phyloP scores from a whole-genome alignment of 2,113 vertebrate species.

The Myiozetetes cayanensis region DNA sequence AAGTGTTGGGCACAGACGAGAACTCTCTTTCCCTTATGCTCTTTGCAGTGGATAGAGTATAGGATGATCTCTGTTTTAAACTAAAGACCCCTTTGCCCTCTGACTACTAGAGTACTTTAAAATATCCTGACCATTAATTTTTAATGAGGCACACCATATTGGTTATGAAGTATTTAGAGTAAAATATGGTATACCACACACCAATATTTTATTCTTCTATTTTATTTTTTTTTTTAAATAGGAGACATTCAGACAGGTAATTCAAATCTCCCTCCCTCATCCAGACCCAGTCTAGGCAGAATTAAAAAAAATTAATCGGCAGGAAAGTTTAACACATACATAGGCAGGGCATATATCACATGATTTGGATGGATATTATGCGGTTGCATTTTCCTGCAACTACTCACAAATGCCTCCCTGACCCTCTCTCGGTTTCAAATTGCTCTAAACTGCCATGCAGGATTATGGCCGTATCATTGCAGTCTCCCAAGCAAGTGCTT shows the following conservation, averaged over 20 bases:
- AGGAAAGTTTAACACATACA: not conserved
- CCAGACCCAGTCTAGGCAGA: not conserved
- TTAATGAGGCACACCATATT: slow-evolving; percentile 19
- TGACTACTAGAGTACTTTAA: not conserved
- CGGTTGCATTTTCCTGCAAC: not conserved
- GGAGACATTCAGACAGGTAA: not conserved
- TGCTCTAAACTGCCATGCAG: not conserved
- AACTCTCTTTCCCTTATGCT: not conserved
- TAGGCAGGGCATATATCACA: not conserved
- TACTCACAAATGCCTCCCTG: not conserved
- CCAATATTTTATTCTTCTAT: not conserved
- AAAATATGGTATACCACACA: not conserved
- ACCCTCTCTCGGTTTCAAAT: fast-evolving
- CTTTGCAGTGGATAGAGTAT: not conserved
- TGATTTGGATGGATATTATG: fast-evolving
- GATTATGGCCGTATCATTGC: fast-evolving
- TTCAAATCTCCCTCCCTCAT: not conserved
- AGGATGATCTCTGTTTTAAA: not conserved
- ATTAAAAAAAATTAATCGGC: not conserved
- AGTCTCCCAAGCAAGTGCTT: not conserved
- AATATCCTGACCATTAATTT: not conserved
- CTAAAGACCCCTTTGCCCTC: not conserved
- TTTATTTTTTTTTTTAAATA: not conserved
- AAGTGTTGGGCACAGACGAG: not conserved
- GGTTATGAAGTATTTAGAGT: not conserved